These are phyloP conservation scores for Bettongia penicillata DNA, from an alignment of 2,113 vertebrate genomes.

Conservation along the genomic window DNA sequence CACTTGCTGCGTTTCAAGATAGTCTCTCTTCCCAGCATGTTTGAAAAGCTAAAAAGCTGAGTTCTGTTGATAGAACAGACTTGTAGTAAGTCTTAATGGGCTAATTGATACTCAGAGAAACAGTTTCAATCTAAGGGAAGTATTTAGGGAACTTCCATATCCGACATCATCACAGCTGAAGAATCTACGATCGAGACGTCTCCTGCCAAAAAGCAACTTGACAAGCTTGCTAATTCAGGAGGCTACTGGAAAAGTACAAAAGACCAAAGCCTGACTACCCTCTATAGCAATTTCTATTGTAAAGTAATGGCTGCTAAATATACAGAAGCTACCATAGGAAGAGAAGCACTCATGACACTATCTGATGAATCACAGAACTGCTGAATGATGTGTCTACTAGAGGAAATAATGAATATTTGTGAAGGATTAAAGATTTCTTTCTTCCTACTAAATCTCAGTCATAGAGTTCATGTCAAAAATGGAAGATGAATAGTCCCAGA, in stretches of 20 bases:
- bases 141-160: not conserved
- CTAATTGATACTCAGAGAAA: not conserved
- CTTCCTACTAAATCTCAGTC: not conserved
- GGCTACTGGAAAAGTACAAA: not conserved
- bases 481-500: not conserved
- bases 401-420: not conserved
- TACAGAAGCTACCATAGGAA: not conserved
- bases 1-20: not conserved
- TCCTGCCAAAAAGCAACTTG: not conserved
- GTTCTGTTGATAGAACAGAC: not conserved
- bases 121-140: not conserved
- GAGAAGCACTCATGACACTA: not conserved
- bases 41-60: not conserved
- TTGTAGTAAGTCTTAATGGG: not conserved
- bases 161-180: not conserved
- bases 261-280: not conserved
- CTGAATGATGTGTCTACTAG: not conserved
- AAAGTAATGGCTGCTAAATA: not conserved
- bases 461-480: not conserved
- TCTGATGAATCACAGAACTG: not conserved
- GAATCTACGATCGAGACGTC: not conserved
- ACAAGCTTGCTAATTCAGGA: not conserved
- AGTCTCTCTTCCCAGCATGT: not conserved
- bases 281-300: not conserved
- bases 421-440: not conserved